Evolutionary conservation across 2,888 invertebrate species (phyloP).

Genomic region (Caenorhabditis becei): DNA sequence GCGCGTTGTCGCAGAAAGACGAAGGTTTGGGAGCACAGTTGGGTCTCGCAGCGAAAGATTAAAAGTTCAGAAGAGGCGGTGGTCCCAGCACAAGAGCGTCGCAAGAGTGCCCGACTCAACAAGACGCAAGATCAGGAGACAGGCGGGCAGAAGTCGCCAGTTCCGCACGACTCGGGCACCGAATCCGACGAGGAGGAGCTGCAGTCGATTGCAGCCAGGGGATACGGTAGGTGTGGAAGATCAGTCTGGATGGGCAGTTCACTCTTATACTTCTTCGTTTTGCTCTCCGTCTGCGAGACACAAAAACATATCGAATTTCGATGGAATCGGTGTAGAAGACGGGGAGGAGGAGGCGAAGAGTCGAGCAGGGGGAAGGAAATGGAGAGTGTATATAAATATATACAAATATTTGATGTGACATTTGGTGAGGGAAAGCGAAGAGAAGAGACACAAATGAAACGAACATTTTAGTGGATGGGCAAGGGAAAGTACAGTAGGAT

Average conservation of each 20-base stretch:
- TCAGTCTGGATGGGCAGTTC: neutral
- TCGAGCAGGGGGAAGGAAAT: constrained; percentile 5
- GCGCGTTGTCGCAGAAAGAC: constrained; percentile 51
- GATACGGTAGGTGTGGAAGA: constrained; percentile 3
- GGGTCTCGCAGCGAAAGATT: neutral
- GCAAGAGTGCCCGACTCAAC: constrained; percentile 60
- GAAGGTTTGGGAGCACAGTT: constrained; percentile 27
- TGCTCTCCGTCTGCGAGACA: neutral
- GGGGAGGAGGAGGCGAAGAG: neutral
- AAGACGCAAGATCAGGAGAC: constrained; percentile 11
- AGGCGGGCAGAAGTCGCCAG: neutral
- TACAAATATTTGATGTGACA: constrained; percentile 55
- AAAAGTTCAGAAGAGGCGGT: constrained; percentile 3
- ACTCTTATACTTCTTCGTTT: neutral
- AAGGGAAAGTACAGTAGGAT: too few relatives aligned
- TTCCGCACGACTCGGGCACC: constrained; percentile 69
- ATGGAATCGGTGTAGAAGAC: constrained; percentile 44
- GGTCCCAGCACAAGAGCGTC: constrained; percentile 24
- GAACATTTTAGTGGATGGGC: neutral
- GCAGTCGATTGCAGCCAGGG: constrained; percentile 16
- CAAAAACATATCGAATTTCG: constrained; percentile 58
- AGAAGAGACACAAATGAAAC: neutral
- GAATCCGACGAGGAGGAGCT: constrained; percentile 72
- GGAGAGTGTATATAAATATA: constrained; percentile 48
- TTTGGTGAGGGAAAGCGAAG: constrained; percentile 21